Percentiles rank a stretch among this genome's conserved stretches.
Evolutionary conservation across 2,888 invertebrate genomes (phyloP).

Genomic region (Pemphredon lugubris): DNA sequence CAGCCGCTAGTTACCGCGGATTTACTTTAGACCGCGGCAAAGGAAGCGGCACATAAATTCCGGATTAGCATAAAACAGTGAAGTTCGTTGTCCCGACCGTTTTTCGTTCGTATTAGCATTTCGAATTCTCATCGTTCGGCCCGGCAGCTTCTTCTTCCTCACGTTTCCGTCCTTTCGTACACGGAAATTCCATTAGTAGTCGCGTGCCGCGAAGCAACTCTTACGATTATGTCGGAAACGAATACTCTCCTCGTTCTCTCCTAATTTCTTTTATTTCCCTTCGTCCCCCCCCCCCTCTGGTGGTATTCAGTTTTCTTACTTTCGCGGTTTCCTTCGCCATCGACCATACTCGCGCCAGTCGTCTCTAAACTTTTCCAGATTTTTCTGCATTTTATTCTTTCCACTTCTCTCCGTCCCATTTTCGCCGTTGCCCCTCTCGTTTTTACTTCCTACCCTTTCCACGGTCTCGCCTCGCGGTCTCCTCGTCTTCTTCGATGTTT

Average conservation of each 20-base stretch:
- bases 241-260: constrained; percentile 10
- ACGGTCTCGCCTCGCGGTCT: too few species aligned
- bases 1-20: constrained; percentile 1
- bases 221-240: constrained; percentile 56
- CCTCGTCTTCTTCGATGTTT: too few species aligned
- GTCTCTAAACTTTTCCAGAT: not conserved
- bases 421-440: not conserved
- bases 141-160: constrained; percentile 22
- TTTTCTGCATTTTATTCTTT: not conserved
- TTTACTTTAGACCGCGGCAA: not conserved
- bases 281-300: not conserved
- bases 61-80: constrained; percentile 19
- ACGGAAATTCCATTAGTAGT: constrained; percentile 61
- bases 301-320: too few species aligned
- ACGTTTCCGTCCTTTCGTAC: constrained; percentile 35
- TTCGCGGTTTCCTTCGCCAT: too few species aligned
- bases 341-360: too few species aligned
- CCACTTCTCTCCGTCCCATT: not conserved
- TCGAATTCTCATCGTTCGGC: constrained; percentile 55
- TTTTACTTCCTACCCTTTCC: too few species aligned
- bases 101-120: constrained; percentile 49
- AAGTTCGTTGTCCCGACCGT: constrained; percentile 34
- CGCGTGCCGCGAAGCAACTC: constrained; percentile 39
- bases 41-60: constrained; percentile 16
- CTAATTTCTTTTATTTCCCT: constrained; percentile 3